These are phyloP conservation scores for Heptranchias perlo DNA, from an alignment of 2,113 vertebrate species.

Conservation along the genomic window DNA sequence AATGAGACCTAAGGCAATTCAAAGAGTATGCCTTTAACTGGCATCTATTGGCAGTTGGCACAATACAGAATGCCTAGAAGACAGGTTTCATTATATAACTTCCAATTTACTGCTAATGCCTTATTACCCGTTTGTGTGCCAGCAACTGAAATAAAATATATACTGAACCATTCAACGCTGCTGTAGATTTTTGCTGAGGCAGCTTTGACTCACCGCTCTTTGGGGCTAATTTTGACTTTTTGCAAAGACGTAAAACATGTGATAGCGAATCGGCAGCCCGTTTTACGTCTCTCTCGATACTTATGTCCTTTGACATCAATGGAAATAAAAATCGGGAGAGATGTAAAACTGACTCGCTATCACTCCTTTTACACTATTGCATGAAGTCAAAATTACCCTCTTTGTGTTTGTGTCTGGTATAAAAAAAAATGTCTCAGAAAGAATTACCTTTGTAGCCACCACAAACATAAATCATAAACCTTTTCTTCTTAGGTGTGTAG, in stretches of 20 bases:
- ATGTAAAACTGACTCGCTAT: neutral
- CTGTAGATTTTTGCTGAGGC: neutral
- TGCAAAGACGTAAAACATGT: neutral
- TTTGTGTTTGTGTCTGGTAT: neutral
- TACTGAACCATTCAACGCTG: neutral
- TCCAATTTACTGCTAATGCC: neutral
- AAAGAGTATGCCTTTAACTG: neutral
- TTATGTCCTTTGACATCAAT: neutral
- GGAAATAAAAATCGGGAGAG: neutral
- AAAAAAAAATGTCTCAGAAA: neutral
- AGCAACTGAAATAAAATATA: neutral
- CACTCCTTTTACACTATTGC: neutral
- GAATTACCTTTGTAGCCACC: conserved; percentile 57
- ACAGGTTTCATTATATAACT: neutral
- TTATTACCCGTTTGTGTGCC: neutral
- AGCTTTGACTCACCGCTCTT: neutral
- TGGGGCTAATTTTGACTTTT: neutral
- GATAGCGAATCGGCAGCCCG: neutral
- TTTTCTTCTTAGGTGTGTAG: conserved; percentile 44
- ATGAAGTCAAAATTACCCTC: neutral
- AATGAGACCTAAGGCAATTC: neutral
- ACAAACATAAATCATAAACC: conserved; percentile 56
- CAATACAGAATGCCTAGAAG: neutral
- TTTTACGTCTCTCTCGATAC: neutral
- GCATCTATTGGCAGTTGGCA: neutral